Evolutionary conservation across 2,888 invertebrate genomes (phyloP), one percentile per base, ranked within the genome.

Genomic region (Acleris laterana): DNA sequence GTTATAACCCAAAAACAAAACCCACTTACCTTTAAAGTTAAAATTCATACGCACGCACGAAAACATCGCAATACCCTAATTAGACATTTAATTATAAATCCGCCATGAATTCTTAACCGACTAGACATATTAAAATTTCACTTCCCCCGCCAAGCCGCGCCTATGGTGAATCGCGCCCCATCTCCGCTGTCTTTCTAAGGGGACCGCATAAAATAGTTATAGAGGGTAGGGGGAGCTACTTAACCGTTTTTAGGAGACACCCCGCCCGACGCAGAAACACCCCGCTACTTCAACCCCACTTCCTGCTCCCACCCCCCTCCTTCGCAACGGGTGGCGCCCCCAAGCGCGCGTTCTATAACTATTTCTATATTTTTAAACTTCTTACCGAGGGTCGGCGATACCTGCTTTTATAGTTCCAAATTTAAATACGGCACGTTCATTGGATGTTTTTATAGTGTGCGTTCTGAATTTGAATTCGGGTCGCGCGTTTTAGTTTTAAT

Each of bases 121-220:
- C 84, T 87, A 91, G 89, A 89, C 89, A 83, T 88, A 90, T 90
- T 91, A 90, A 92, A 91, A 88, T 91, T 92, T 90, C 84, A 91
- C 86, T 89, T 90, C 89, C 89, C 89, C 84, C 82, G 74, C 80
- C 79, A 77, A 78, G 79, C 80, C 81, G 81, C 84, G 87, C 86
- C 85, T 87, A 85, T 83, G 79, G 82, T 84, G 83, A 87, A 88
- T 89, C 89, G 86, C 87, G 84, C 86, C 89, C 89, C 89, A 88
- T 90, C 90, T 88, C 88, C 81, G 87, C 88, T 89, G 91, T 93
- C 92, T 93, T 93, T 92, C 89, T 88, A 89, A 91, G 91, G 92
- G 92, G 91, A 90, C 92, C 89, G 82, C 90, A 92, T 93, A 93
- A 93, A 93, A 92, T 93, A 93, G 92, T 93, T 92, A 92, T 90